Conservation (phyloP, 2,888 invertebrate genomes). For the Luffia ferchaultella region DNA sequence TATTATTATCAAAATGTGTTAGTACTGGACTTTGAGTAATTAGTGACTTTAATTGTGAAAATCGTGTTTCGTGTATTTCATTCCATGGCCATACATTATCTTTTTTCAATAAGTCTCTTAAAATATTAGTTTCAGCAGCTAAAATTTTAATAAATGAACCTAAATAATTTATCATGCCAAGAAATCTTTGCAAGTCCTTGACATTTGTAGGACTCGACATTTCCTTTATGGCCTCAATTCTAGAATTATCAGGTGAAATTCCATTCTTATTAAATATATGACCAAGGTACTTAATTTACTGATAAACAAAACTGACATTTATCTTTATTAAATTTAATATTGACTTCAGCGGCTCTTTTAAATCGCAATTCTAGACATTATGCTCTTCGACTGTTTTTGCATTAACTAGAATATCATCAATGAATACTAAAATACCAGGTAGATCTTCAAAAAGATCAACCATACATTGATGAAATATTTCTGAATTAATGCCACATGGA, state of each 20-base stretch:
- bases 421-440: not conserved
- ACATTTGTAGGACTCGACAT: conserved; percentile 13
- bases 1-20: conserved; percentile 14
- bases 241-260: conserved; percentile 5
- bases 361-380: conserved; percentile 11
- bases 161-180: conserved; percentile 17
- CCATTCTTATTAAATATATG: conserved; percentile 2
- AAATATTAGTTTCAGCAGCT: conserved; percentile 8
- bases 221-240: conserved; percentile 6
- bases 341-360: no score
- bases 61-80: conserved; percentile 16
- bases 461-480: conserved; percentile 1
- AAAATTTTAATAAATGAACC: conserved; percentile 13
- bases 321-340: no score
- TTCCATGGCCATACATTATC: conserved; percentile 19
- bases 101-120: conserved; percentile 17
- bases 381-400: no score
- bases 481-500: not conserved
- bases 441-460: not conserved
- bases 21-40: conserved; percentile 15
- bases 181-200: conserved; percentile 15
- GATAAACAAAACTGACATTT: no score
- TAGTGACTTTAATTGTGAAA: conserved; percentile 10
- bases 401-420: conserved; percentile 2
- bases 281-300: conserved; percentile 9